These are phyloP conservation scores for Enoplolaimus lenunculus DNA, from an alignment of 2,888 invertebrate species.

Conservation along the genomic window DNA sequence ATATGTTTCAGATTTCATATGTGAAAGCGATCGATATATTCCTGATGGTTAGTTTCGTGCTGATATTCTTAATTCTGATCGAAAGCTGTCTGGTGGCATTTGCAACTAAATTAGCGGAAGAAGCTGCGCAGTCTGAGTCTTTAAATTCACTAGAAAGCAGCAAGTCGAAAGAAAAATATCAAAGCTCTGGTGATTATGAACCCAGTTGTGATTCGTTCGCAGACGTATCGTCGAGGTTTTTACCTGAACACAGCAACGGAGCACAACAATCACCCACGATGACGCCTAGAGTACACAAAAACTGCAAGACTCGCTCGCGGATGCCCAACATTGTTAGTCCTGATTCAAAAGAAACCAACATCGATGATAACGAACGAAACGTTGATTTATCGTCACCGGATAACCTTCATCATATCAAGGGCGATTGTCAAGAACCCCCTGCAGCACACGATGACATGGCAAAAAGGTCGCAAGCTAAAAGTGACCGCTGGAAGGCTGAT, in stretches of 20 bases:
- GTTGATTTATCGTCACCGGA: not conserved
- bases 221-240: not conserved
- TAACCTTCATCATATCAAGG: not conserved
- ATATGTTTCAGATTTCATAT: not conserved
- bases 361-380: not conserved
- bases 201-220: not conserved
- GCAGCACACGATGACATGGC: too few relatives aligned
- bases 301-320: not conserved
- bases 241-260: too few relatives aligned
- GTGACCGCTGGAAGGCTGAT: too few relatives aligned
- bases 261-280: not conserved
- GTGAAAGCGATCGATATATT: not conserved
- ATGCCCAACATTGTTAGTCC: not conserved
- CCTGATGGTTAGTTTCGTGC: not conserved
- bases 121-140: not conserved
- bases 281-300: not conserved
- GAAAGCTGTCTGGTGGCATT: not conserved
- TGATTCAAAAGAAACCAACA: too few relatives aligned
- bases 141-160: not conserved
- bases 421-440: not conserved
- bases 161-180: not conserved
- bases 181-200: not conserved
- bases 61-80: not conserved
- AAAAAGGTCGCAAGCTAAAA: too few relatives aligned
- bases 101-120: not conserved